A percentile compares a stretch with the other conserved stretches of the same genome.
phyloP scores from a whole-genome alignment of 2,888 invertebrate species.

The Hydriomena furcata region DNA sequence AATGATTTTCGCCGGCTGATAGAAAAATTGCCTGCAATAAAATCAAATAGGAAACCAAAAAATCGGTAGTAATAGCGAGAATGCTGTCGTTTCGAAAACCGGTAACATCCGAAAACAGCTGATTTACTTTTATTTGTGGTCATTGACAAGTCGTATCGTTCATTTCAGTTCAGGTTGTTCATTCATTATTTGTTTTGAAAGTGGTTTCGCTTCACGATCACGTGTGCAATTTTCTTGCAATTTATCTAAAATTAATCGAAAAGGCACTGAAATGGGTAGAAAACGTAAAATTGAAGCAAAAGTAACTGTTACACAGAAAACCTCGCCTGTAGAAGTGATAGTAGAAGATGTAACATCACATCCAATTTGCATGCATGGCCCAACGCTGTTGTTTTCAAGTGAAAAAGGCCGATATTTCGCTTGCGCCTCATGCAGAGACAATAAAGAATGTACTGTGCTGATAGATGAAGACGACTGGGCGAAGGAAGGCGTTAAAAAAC shows the following conservation, averaged over 20 bases:
- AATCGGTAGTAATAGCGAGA: not conserved
- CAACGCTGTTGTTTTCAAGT: slow-evolving; percentile 87
- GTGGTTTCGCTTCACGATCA: slow-evolving; percentile 4
- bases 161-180: too few relatives aligned
- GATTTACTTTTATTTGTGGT: slow-evolving; percentile 3
- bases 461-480: slow-evolving; percentile 82
- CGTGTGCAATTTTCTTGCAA: slow-evolving; percentile 5
- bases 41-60: not conserved
- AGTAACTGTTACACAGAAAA: slow-evolving; percentile 41
- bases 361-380: slow-evolving; percentile 90
- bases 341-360: slow-evolving; percentile 83
- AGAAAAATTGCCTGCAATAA: slow-evolving; percentile 32
- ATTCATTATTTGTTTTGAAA: slow-evolving; percentile 12
- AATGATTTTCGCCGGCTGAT: slow-evolving; percentile 29
- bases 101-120: slow-evolving; percentile 10
- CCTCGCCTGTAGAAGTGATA: slow-evolving; percentile 76
- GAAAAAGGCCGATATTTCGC: slow-evolving; percentile 87
- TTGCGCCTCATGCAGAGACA: slow-evolving; percentile 92
- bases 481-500: slow-evolving; percentile 70
- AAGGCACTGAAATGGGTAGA: slow-evolving; percentile 54
- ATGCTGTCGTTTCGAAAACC: slow-evolving; percentile 4
- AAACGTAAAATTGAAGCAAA: slow-evolving; percentile 60
- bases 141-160: not conserved
- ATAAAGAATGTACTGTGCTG: slow-evolving; percentile 89
- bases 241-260: too few relatives aligned